Evolutionary conservation across 2,113 vertebrate species (phyloP), one percentile per base, ranked within the genome.

Genomic region (Alethe diademata): DNA sequence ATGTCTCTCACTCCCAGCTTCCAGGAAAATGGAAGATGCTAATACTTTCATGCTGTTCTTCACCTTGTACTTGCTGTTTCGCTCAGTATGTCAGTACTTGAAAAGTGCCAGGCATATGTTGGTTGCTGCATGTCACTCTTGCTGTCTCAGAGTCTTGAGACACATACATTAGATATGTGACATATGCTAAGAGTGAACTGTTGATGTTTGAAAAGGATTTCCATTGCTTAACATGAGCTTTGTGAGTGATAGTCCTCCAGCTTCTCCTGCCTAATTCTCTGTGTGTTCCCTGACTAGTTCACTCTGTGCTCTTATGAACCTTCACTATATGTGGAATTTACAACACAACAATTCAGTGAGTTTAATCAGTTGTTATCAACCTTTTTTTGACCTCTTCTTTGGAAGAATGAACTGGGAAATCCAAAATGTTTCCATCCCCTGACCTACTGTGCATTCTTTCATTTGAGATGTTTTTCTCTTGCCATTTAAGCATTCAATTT

Each of bases 201-300:
- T 89, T 98, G 93, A 95, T 94, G 97, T 97, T 96, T 97, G 92
- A 95, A 96, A 96, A 88, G 40, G 56, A 97, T 98, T 98, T 98
- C 78, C 91, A 88, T 95, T 95, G 91, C 92, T 88, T 92, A 94
- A 92, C 89, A 97, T 86, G 61, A 26, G 72, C 90, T 73, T 88
- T 84, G 78, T 90, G 91, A 96, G 83, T 96, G 94, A 95, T 96
- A 97, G 93, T 88, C 94, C 97, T 95, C 86, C 91, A 97, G 92
- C 92, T 97, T 97, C 86, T 97, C 93, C 95, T 96, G 71, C 95
- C 72, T 97, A 95, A 96, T 97, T 96, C 93, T 94, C 87, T 92
- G 72, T 95, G 76, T 93, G 75, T 95, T 57, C 24, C 61, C 60
- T 92, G 71, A 84, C 69, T 91, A 31, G 54, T 86, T 95, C 90